phyloP scores from a whole-genome alignment of 2,888 invertebrate species.

The Drosophila merina region DNA sequence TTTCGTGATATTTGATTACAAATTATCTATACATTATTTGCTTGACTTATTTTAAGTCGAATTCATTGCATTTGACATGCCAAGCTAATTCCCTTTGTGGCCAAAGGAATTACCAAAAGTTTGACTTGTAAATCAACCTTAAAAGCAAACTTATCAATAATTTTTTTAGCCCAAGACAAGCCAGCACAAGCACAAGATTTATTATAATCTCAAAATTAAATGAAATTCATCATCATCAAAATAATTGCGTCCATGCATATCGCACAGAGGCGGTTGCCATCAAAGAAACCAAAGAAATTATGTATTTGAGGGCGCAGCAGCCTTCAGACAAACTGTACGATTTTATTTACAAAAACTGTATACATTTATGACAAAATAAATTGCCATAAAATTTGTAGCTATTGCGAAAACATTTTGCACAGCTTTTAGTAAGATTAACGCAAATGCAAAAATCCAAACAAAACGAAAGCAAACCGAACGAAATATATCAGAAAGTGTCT shows the following conservation, averaged over 20 bases:
- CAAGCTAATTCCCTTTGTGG: constrained; percentile 62
- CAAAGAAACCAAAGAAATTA: constrained; percentile 47
- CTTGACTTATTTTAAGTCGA: constrained; percentile 29
- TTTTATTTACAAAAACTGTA: constrained; percentile 49
- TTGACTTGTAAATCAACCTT: not conserved
- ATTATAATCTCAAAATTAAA: constrained; percentile 17
- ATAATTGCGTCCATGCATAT: constrained; percentile 67
- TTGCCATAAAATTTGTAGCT: constrained; percentile 67
- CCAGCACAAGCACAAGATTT: constrained; percentile 10
- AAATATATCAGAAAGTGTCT: constrained; percentile 53
- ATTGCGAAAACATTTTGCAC: constrained; percentile 69
- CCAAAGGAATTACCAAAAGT: constrained; percentile 50
- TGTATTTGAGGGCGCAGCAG: constrained; percentile 44
- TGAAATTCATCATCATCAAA: constrained; percentile 56
- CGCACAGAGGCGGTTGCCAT: constrained; percentile 53
- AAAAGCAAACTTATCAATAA: constrained; percentile 4
- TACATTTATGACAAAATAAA: constrained; percentile 74
- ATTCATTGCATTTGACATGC: constrained; percentile 78
- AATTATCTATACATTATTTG: constrained; percentile 64
- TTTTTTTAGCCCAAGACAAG: constrained; percentile 23
- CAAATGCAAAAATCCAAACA: constrained; percentile 35
- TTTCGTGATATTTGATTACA: constrained; percentile 77
- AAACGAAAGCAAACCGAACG: constrained; percentile 20
- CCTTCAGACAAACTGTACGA: constrained; percentile 51
- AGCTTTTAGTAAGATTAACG: constrained; percentile 58